Evolutionary conservation across 2,113 vertebrate genomes (phyloP).

Genomic region (Pseudopodoces humilis): DNA sequence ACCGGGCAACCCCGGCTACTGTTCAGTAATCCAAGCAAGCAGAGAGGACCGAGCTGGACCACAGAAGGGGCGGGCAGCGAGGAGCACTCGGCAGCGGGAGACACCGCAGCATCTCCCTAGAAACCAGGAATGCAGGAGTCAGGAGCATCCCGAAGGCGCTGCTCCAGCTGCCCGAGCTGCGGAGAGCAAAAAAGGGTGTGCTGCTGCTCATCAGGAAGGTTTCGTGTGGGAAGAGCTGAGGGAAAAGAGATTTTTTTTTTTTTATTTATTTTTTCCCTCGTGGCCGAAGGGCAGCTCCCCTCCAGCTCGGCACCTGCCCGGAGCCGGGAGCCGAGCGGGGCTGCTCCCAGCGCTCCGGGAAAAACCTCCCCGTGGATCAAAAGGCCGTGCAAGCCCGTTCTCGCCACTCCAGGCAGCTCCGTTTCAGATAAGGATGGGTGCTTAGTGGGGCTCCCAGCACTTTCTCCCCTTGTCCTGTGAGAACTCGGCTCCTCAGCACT

Average conservation of each 20-base stretch:
- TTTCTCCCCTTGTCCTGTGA: not conserved
- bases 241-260: not conserved
- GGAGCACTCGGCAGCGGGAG: not conserved
- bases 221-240: not conserved
- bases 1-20: not conserved
- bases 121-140: not conserved
- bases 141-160: not conserved
- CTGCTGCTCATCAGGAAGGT: not conserved
- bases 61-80: not conserved
- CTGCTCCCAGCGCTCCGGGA: not conserved
- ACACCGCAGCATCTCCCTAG: not conserved
- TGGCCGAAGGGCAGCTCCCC: not conserved
- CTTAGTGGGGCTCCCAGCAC: not conserved
- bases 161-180: not conserved
- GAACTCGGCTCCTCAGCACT: not conserved
- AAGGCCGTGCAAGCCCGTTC: not conserved
- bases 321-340: not conserved
- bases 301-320: not conserved
- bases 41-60: not conserved
- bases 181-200: not conserved
- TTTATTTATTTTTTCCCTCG: no score
- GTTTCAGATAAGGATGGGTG: not conserved
- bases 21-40: not conserved
- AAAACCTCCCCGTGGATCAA: constrained; percentile 40
- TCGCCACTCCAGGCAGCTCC: not conserved